phyloP scores from a whole-genome alignment of 92 coral and sea anemone genomes.

The Anthopleura xanthogrammica region DNA sequence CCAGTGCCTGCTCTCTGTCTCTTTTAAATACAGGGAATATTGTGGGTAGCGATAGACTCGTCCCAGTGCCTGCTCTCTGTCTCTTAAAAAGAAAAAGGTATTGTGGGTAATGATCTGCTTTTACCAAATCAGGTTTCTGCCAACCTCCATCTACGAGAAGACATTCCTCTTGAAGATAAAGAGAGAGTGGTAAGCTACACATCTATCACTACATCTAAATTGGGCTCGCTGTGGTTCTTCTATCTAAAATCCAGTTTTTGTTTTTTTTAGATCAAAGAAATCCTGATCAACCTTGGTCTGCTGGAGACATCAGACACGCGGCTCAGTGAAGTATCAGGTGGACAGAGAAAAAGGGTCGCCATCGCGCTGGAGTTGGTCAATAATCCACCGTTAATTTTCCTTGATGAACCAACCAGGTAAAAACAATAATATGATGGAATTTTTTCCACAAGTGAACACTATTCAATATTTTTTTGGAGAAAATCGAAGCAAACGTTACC shows the following conservation, averaged over 20 bases:
- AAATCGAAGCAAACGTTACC: too few relatives aligned
- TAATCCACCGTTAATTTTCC: conserved; percentile 93
- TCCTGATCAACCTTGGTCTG: conserved; percentile 87
- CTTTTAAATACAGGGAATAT: too few relatives aligned
- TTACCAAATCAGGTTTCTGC: conserved; percentile 84
- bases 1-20: not conserved
- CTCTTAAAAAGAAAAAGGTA: not conserved
- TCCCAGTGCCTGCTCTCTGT: not conserved
- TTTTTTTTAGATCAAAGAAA: conserved; percentile 72
- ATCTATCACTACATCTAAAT: not conserved
- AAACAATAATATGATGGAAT: too few relatives aligned
- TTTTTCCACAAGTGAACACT: too few relatives aligned
- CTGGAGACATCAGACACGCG: conserved; percentile 76
- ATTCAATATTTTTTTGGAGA: too few relatives aligned
- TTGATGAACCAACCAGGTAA: conserved; percentile 98
- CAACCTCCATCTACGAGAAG: conserved; percentile 82
- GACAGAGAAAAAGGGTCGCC: conserved; percentile 95
- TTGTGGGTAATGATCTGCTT: not conserved
- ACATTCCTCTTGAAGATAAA: conserved; percentile 76
- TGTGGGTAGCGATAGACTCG: not conserved
- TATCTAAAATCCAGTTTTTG: not conserved
- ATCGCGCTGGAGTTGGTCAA: conserved; percentile 95
- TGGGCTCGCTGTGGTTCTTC: not conserved
- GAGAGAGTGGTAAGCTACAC: conserved; percentile 65
- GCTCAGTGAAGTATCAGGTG: conserved; percentile 93